Conservation (phyloP, 2,888 invertebrate genomes). For the Lysandra coridon region DNA sequence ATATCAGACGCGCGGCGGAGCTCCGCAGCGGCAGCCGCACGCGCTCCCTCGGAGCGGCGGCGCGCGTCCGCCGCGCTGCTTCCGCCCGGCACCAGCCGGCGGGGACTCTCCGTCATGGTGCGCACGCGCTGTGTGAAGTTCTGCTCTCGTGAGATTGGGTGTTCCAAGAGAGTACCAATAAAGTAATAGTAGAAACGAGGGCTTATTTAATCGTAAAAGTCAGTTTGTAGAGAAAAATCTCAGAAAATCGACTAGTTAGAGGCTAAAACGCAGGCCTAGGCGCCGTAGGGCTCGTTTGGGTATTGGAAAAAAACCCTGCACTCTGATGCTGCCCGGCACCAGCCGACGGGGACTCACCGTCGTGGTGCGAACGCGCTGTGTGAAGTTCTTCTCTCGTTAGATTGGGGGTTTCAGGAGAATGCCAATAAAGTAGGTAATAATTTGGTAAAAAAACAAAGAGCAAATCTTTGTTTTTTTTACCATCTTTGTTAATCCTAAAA, state of each 20-base stretch:
- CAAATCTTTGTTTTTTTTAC: too few relatives aligned
- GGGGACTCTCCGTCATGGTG: constrained; percentile 68
- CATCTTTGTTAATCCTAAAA: too few relatives aligned
- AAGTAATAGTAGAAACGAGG: too few relatives aligned
- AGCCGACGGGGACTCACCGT: constrained; percentile 51
- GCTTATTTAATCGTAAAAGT: too few relatives aligned
- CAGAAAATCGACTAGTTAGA: too few relatives aligned
- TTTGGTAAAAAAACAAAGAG: too few relatives aligned
- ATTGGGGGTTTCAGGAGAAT: neutral
- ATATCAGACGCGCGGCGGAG: constrained; percentile 66
- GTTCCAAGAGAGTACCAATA: neutral
- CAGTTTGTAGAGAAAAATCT: too few relatives aligned
- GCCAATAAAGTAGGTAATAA: too few relatives aligned
- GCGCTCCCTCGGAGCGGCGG: constrained; percentile 62
- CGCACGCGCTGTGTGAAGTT: constrained; percentile 57
- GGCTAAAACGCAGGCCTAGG: too few relatives aligned
- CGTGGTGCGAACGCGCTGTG: too few relatives aligned
- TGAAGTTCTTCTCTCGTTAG: neutral
- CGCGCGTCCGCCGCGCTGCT: constrained; percentile 55
- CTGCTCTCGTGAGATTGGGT: neutral
- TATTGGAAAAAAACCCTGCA: too few relatives aligned
- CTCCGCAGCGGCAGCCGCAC: constrained; percentile 51
- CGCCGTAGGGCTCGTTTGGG: too few relatives aligned
- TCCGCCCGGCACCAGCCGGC: constrained; percentile 57
- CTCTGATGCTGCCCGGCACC: constrained; percentile 47